Evolutionary conservation across 2,888 invertebrate genomes (phyloP).

Genomic region (Homarus gammarus): DNA sequence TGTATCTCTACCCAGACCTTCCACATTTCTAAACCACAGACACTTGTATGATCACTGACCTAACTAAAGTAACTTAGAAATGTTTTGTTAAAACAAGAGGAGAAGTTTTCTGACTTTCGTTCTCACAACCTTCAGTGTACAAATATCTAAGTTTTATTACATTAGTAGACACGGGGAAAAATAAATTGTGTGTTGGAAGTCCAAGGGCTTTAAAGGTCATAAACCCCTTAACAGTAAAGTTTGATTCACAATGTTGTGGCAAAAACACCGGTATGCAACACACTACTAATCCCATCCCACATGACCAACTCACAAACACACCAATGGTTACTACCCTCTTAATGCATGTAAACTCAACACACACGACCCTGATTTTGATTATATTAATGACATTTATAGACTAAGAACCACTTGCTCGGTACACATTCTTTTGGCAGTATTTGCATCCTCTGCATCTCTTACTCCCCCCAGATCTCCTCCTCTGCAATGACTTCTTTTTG

Average conservation of each 20-base stretch:
- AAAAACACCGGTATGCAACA: conserved; percentile 6
- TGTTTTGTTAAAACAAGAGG: conserved; percentile 53
- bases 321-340: neutral
- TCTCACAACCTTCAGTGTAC: conserved; percentile 68
- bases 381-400: conserved; percentile 30
- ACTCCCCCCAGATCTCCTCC: conserved; percentile 24
- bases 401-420: conserved; percentile 55
- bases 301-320: conserved; percentile 11
- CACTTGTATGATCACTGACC: conserved; percentile 31
- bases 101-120: conserved; percentile 64
- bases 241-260: conserved; percentile 29
- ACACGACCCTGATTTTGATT: conserved; percentile 57
- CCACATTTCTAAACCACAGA: conserved; percentile 14
- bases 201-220: conserved; percentile 34
- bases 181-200: conserved; percentile 50
- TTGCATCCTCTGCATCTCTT: conserved; percentile 28
- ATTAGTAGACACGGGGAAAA: neutral
- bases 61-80: conserved; percentile 25
- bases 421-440: conserved; percentile 49
- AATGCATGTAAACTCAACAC: conserved; percentile 5
- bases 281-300: conserved; percentile 20
- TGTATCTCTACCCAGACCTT: conserved; percentile 21
- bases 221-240: conserved; percentile 44
- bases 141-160: conserved; percentile 17
- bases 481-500: conserved; percentile 47